phyloP scores from a whole-genome alignment of 2,888 invertebrate species.

The Marasmarcha lunaedactyla region DNA sequence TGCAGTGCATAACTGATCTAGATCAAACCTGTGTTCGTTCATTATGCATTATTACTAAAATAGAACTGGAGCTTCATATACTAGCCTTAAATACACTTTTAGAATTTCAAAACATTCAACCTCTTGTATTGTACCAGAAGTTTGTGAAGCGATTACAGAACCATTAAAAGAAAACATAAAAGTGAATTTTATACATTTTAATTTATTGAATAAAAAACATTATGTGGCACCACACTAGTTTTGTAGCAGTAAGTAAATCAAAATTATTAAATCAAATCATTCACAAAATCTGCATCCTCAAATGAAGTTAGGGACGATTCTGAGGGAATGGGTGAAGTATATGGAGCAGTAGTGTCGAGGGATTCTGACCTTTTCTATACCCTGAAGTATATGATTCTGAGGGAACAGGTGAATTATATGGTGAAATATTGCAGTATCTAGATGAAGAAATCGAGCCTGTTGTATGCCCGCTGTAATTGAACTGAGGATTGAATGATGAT shows the following conservation, averaged over 20 bases:
- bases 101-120: slow-evolving; percentile 14
- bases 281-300: slow-evolving; percentile 13
- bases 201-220: slow-evolving; percentile 12
- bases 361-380: slow-evolving; percentile 12
- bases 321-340: slow-evolving; percentile 13
- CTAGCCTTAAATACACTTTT: slow-evolving; percentile 13
- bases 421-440: no score
- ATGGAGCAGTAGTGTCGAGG: slow-evolving; percentile 10
- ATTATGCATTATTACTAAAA: no score
- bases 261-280: slow-evolving; percentile 12
- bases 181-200: slow-evolving; percentile 10
- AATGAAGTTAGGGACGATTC: slow-evolving; percentile 11
- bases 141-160: slow-evolving; percentile 12
- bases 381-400: no score
- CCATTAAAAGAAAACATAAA: slow-evolving; percentile 13
- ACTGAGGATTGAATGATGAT: no score
- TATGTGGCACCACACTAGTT: no score
- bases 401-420: no score
- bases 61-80: slow-evolving; percentile 12
- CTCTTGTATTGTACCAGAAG: slow-evolving; percentile 13
- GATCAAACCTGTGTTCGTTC: no score
- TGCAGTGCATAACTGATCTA: no score
- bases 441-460: no score
- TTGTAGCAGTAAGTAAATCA: neutral
- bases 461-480: slow-evolving; percentile 9